A percentile compares a stretch with the other conserved stretches of the same genome.
Evolutionary conservation across 2,888 invertebrate genomes (phyloP).

Genomic region (Vannuccia rotundouncinata): DNA sequence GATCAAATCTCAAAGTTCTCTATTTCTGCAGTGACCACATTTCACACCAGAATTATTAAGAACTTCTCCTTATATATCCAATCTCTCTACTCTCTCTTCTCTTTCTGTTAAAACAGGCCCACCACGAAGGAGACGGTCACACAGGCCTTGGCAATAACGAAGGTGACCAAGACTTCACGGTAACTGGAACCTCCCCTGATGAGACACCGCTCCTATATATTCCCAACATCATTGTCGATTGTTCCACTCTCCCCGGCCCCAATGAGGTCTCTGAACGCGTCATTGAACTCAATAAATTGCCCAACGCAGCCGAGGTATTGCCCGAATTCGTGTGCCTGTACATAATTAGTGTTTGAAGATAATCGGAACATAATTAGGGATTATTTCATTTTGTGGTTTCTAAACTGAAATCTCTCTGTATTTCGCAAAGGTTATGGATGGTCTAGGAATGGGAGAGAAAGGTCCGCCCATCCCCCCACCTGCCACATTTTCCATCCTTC

Average conservation of each 20-base stretch:
- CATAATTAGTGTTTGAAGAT: too few species aligned
- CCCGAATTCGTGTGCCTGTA: too few species aligned
- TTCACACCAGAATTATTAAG: too few species aligned
- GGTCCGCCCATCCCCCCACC: conserved; percentile 56
- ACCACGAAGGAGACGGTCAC: conserved; percentile 44
- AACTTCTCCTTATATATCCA: too few species aligned
- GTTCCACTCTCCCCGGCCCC: conserved; percentile 42
- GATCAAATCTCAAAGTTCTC: too few species aligned
- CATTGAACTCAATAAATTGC: conserved; percentile 43
- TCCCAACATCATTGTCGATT: conserved; percentile 50
- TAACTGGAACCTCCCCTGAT: neutral
- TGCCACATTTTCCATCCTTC: conserved; percentile 54
- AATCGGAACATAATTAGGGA: too few species aligned
- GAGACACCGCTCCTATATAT: conserved; percentile 43
- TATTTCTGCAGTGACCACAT: neutral
- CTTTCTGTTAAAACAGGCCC: conserved; percentile 35
- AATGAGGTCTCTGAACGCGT: conserved; percentile 36
- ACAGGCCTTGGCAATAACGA: neutral
- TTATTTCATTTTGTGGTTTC: too few species aligned
- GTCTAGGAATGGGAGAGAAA: conserved; percentile 54
- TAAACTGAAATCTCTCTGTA: too few species aligned
- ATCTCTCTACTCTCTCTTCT: too few species aligned
- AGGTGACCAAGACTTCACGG: neutral
- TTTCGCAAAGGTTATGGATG: conserved; percentile 51
- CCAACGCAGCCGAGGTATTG: conserved; percentile 48